Evolutionary conservation across 1,140 invertebrate species (phyloP).

Genomic region (Dolichoris vasculosae): DNA sequence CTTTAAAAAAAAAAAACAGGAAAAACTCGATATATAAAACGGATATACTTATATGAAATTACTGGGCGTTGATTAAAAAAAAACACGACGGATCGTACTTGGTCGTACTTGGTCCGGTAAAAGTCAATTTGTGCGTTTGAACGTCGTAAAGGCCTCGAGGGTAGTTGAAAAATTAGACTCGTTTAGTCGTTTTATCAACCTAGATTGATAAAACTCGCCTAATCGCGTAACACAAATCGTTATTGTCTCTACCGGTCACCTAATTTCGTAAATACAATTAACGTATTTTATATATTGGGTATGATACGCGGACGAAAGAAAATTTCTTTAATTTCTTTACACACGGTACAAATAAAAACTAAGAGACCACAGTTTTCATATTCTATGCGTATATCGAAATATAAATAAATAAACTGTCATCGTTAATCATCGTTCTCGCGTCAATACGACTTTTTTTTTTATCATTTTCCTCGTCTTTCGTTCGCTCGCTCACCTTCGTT

Average conservation of each 20-base stretch:
- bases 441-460: constrained; percentile 50
- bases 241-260: neutral
- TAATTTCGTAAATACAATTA: constrained; percentile 34
- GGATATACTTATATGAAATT: constrained; percentile 3
- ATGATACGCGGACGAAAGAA: neutral
- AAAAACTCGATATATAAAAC: constrained; percentile 19
- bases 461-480: constrained; percentile 12
- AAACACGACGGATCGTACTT: constrained; percentile 3
- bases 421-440: constrained; percentile 37
- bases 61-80: constrained; percentile 24
- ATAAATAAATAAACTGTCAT: constrained; percentile 36
- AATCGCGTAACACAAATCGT: neutral
- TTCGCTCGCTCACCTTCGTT: constrained; percentile 27
- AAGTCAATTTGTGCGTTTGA: constrained; percentile 30
- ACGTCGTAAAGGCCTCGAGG: neutral
- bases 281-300: neutral
- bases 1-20: constrained; percentile 9
- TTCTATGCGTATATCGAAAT: neutral
- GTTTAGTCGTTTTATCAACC: neutral
- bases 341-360: constrained; percentile 15
- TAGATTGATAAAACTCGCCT: neutral
- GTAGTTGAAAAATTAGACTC: neutral
- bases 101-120: neutral
- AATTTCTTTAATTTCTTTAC: too few relatives aligned
- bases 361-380: neutral